phyloP scores from a whole-genome alignment of 2,113 vertebrate genomes.

The Oncorhynchus kisutch region DNA sequence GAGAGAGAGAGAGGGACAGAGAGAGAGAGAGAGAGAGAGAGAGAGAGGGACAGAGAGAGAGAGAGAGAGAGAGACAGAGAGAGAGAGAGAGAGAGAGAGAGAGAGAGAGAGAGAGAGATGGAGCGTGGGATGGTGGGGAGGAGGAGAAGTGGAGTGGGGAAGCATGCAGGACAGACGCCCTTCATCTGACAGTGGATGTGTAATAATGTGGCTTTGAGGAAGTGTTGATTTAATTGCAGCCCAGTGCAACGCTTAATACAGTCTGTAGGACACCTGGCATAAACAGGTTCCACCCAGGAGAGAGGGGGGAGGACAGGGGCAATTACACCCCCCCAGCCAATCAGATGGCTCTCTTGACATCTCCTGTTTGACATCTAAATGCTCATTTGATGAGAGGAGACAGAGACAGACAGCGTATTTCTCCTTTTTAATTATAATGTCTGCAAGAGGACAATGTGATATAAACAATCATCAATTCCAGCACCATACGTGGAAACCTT shows the following conservation, averaged over 20 bases:
- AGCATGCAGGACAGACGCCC: slow-evolving; percentile 33
- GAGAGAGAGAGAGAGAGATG: neutral
- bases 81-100: neutral
- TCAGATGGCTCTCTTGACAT: slow-evolving; percentile 57
- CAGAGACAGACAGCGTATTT: slow-evolving; percentile 60
- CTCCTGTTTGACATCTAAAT: slow-evolving; percentile 58
- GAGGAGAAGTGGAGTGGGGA: slow-evolving; percentile 21
- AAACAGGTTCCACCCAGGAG: slow-evolving; percentile 68
- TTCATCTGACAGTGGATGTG: slow-evolving; percentile 40
- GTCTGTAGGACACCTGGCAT: slow-evolving; percentile 68
- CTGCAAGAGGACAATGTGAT: slow-evolving; percentile 67
- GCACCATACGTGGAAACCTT: slow-evolving; percentile 28
- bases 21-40: neutral
- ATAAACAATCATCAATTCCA: slow-evolving; percentile 76
- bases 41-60: neutral
- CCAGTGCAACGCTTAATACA: slow-evolving; percentile 61
- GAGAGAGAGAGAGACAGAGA: neutral
- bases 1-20: no score
- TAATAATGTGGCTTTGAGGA: slow-evolving; percentile 60
- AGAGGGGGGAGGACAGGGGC: slow-evolving; percentile 51
- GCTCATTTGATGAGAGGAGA: slow-evolving; percentile 69
- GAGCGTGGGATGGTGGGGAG: neutral
- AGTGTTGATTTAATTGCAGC: slow-evolving; percentile 71
- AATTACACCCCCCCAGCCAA: slow-evolving; percentile 72
- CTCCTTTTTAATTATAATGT: slow-evolving; percentile 77